A percentile compares a stretch with the other conserved stretches of the same genome.
Conservation (phyloP, 2,797 vertebrate species). For the Molothrus aeneus region DNA sequence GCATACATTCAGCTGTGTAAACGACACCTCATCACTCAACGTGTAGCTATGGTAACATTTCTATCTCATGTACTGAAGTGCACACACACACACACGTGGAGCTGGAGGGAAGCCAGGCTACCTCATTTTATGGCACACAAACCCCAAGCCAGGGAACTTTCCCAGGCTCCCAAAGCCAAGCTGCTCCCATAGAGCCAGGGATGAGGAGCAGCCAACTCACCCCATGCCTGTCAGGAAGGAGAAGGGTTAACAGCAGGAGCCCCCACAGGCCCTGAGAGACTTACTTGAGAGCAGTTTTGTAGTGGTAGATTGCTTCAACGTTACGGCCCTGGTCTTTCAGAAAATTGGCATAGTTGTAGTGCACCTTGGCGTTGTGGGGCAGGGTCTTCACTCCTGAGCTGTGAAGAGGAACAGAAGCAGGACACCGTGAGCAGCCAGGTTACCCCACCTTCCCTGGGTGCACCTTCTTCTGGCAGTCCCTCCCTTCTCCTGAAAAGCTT, state of each 20-base stretch:
- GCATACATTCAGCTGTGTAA: background rate
- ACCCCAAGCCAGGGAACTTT: background rate
- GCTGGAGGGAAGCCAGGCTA: background rate
- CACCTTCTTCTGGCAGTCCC: background rate
- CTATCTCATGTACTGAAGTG: background rate
- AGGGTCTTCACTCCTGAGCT: conserved; percentile 96
- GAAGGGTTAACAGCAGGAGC: background rate
- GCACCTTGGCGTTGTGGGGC: conserved; percentile 97
- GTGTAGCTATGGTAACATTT: conserved; percentile 47
- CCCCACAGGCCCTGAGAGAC: background rate
- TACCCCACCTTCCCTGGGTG: background rate
- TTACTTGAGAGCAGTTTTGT: conserved; percentile 92
- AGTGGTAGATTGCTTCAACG: conserved; percentile 90
- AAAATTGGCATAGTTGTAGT: conserved; percentile 99
- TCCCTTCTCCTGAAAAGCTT: background rate
- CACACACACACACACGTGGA: background rate
- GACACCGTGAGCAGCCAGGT: background rate
- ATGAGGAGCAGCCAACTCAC: background rate
- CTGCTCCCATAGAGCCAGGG: fast-evolving
- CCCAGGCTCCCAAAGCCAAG: background rate
- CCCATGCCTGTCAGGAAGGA: background rate
- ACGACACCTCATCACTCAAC: background rate
- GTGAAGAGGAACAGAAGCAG: background rate
- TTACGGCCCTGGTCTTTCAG: conserved; percentile 90
- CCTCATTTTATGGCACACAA: background rate